phyloP scores from a whole-genome alignment of 2,797 vertebrate genomes.

The Phalanger gymnotis region DNA sequence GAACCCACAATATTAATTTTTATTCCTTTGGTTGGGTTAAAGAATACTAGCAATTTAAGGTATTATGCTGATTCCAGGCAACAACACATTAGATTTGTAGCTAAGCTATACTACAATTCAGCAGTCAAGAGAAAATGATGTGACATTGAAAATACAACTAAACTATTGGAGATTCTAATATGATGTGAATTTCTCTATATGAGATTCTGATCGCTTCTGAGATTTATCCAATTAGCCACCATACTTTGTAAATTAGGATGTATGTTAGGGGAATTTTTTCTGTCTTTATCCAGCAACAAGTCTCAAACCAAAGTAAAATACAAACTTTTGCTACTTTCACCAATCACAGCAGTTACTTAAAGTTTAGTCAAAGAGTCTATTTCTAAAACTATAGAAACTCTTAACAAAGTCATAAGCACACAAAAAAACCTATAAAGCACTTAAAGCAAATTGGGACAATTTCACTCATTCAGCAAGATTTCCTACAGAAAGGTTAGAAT shows the following conservation, averaged over 20 bases:
- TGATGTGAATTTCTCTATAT: background rate
- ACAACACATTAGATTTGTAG: slow-evolving; percentile 7
- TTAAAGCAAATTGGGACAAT: background rate
- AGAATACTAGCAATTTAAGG: slow-evolving; percentile 1
- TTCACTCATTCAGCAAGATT: slow-evolving; percentile 37
- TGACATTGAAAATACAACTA: slow-evolving; percentile 23
- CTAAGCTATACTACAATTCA: background rate
- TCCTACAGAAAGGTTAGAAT: slow-evolving; percentile 1
- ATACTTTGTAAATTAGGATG: slow-evolving; percentile 19
- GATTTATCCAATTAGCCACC: background rate
- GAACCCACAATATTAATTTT: background rate
- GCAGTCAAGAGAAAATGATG: background rate
- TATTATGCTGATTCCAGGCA: slow-evolving; percentile 13
- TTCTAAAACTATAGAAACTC: slow-evolving; percentile 32
- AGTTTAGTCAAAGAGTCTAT: slow-evolving; percentile 45
- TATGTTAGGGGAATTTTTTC: background rate
- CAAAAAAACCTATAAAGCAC: background rate
- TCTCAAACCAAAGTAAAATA: slow-evolving; percentile 52
- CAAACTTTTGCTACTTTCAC: background rate
- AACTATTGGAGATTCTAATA: slow-evolving; percentile 37
- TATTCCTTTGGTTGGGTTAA: background rate
- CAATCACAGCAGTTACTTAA: slow-evolving; percentile 27
- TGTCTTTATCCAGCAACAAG: slow-evolving; percentile 20
- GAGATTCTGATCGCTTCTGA: slow-evolving; percentile 1
- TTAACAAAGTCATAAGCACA: slow-evolving; percentile 34